A percentile compares a stretch with the other conserved stretches of the same genome.
Conservation (phyloP, 1,140 invertebrate genomes). For the Sinonovacula constricta region DNA sequence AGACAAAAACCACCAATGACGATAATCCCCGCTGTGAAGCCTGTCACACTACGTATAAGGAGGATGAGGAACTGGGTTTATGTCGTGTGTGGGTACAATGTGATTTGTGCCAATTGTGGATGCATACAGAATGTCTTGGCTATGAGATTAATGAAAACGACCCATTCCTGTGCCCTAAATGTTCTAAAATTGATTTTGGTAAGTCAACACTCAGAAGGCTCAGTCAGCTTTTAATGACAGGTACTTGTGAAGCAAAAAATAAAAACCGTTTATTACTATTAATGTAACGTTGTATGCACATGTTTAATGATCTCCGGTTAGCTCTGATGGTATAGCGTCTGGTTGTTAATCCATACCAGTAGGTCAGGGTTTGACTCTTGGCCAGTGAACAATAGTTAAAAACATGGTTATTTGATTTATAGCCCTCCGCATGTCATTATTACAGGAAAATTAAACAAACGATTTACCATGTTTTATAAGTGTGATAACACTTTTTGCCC, state of each 20-base stretch:
- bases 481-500: background rate
- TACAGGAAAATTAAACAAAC: background rate
- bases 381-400: background rate
- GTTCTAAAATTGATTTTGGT: background rate
- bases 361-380: background rate
- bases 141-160: conserved; percentile 12
- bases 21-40: too few relatives aligned
- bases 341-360: too few relatives aligned
- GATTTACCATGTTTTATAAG: too few relatives aligned
- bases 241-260: too few relatives aligned
- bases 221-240: too few relatives aligned
- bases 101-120: too few relatives aligned
- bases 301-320: background rate
- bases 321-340: background rate
- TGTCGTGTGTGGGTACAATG: conserved; percentile 10
- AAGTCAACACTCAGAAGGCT: too few relatives aligned
- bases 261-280: too few relatives aligned
- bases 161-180: too few relatives aligned
- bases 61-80: too few relatives aligned
- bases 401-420: background rate
- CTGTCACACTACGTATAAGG: conserved; percentile 14
- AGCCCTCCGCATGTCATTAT: background rate
- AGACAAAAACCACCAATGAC: too few relatives aligned
- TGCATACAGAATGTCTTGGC: too few relatives aligned
- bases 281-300: background rate